These are phyloP conservation scores for Pristionchus arcanus DNA, from an alignment of 2,888 invertebrate species.

Conservation along the genomic window DNA sequence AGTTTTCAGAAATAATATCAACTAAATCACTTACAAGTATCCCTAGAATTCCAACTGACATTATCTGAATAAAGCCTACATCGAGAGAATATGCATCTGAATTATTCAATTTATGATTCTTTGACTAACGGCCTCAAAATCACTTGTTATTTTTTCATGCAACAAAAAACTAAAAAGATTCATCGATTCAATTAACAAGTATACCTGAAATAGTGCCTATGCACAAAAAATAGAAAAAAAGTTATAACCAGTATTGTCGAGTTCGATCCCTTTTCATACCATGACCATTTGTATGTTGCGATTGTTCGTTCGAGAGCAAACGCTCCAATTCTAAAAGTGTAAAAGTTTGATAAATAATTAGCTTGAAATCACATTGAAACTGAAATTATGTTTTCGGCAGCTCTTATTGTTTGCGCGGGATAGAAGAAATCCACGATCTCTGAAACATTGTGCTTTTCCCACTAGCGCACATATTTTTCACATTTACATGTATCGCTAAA, in stretches of 20 bases:
- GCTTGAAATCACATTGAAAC: background rate
- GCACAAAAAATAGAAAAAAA: background rate
- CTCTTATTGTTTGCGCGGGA: background rate
- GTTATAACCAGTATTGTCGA: background rate
- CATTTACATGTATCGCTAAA: background rate
- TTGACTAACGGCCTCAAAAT: background rate
- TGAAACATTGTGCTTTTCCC: background rate
- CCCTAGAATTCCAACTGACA: background rate
- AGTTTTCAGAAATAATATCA: background rate
- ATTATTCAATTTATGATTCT: background rate
- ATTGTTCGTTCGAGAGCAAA: background rate
- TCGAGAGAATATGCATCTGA: constrained; percentile 8
- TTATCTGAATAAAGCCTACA: background rate
- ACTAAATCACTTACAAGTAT: background rate
- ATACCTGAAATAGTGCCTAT: background rate
- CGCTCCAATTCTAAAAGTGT: background rate
- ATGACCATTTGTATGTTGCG: constrained; percentile 17
- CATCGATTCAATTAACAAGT: background rate
- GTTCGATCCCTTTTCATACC: background rate
- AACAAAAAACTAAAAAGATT: background rate
- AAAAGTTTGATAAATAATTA: background rate
- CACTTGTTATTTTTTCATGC: background rate
- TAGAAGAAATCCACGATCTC: background rate
- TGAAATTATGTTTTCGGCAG: background rate
- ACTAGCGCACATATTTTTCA: background rate